Base-by-base conservation (phyloP, 2,888 invertebrate genomes). In the Amblyteles armatorius region DNA sequence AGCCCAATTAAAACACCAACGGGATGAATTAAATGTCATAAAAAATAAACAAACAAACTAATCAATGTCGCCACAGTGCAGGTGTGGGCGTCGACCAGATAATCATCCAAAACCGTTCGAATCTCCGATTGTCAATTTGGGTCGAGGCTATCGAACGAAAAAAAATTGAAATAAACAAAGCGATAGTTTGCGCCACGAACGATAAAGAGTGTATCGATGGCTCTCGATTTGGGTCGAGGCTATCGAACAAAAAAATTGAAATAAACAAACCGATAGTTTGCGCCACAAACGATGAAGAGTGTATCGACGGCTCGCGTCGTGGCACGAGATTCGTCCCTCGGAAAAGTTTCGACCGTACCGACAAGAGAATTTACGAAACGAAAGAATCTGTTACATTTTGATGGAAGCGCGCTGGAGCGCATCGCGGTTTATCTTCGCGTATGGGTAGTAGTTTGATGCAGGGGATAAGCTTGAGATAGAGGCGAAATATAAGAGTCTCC, bases 391-490 rank as follows among this genome's bases (percentile, higher is more conserved):
- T 78, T 77, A 69, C 52, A 13, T 52, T 63, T 55, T 57, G 71
- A 77, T 6, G 36, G 19, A 36, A 72, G 65, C 36, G 22, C 44
- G 44, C 3, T n/a, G 65, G 16, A 55, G 26, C 29, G 69, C 36
- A 44, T 82, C 77, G 44, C 65, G 65, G 29, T 72, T 82, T 72
- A 82, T 82, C 44, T 13, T 44, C 71, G 71, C 77, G 26, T 65
- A 72, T 65, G 44, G 44, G 3, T 44, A 57, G 71, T 77, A 77
- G 67, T 60, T 60, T 33, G 60, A 60, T 60, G 44, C 44, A 16
- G 60, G 33, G 65, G 68, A 72, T 82, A 77, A 67, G 71, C 71
- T 77, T 48, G 77, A 44, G 82, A 82, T 78, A 77, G 71, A 82
- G 55, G 55, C 68, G 63, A 60, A 74, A 36, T 22, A 72, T 16